Conservation (phyloP, 2,888 invertebrate genomes). For the Tuberolachnus salignus region DNA sequence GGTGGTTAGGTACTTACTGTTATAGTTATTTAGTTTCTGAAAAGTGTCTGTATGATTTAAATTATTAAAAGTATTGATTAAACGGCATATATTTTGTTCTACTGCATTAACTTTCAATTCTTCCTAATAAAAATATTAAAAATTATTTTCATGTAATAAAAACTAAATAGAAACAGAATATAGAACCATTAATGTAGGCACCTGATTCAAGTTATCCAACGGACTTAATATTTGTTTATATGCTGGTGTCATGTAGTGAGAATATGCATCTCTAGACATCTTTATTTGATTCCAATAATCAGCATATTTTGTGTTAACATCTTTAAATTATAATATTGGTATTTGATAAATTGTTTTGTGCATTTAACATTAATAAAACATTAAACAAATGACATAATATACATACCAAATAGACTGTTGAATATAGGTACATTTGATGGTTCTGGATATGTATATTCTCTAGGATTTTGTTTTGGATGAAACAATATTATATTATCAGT, state of each 20-base stretch:
- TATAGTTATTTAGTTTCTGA: neutral
- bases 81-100: conserved; percentile 38
- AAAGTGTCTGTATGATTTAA: neutral
- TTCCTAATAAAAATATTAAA: conserved; percentile 24
- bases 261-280: neutral
- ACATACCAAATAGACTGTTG: conserved; percentile 33
- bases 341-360: neutral
- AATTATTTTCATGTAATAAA: neutral
- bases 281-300: conserved; percentile 32
- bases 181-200: neutral
- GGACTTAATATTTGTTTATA: conserved; percentile 6
- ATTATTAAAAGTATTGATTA: conserved; percentile 32
- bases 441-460: conserved; percentile 14
- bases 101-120: conserved; percentile 35
- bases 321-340: neutral
- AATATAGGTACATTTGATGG: conserved; percentile 5
- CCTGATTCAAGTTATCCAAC: conserved; percentile 22
- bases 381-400: neutral
- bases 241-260: neutral
- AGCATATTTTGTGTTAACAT: conserved; percentile 5
- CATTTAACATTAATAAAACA: neutral
- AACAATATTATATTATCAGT: conserved; percentile 33
- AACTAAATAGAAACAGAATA: neutral
- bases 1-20: conserved; percentile 31
- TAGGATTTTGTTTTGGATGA: neutral